phyloP scores from a whole-genome alignment of 2,888 invertebrate species.

The Liopterus haemorrhoidalis region DNA sequence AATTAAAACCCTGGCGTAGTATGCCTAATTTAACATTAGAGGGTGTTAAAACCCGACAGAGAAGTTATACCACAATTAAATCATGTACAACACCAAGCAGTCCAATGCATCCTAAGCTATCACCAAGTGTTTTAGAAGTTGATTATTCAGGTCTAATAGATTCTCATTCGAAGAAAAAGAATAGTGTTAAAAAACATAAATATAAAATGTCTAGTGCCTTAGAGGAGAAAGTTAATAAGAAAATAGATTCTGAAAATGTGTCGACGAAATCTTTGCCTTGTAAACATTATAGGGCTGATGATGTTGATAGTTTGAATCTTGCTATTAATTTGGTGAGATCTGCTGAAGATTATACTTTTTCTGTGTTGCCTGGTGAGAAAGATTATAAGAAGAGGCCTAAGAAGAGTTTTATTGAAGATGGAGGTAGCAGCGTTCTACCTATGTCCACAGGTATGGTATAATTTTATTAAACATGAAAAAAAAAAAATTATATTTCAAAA shows the following conservation, averaged over 20 bases:
- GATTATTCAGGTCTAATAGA: constrained; percentile 36
- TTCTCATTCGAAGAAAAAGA: constrained; percentile 1
- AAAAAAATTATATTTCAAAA: no score
- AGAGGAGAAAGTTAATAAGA: no score
- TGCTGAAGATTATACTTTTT: constrained; percentile 41
- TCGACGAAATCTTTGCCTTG: constrained; percentile 35
- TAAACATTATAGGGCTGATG: constrained; percentile 26
- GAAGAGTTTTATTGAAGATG: constrained; percentile 56
- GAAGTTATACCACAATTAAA: constrained; percentile 35
- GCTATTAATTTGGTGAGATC: constrained; percentile 35
- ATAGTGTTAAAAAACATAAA: no score
- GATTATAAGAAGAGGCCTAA: constrained; percentile 46
- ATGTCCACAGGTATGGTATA: constrained; percentile 51
- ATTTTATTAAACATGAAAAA: no score
- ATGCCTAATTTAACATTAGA: constrained; percentile 42
- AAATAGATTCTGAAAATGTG: constrained; percentile 30
- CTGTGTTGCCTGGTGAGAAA: constrained; percentile 45
- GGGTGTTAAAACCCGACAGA: constrained; percentile 24
- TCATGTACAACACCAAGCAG: constrained; percentile 42
- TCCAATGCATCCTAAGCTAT: constrained; percentile 36
- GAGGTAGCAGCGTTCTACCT: constrained; percentile 53
- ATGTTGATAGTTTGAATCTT: constrained; percentile 28
- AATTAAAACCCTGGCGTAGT: constrained; percentile 45
- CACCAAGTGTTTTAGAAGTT: constrained; percentile 39
- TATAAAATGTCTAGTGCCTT: no score